phyloP scores from a whole-genome alignment of 2,888 invertebrate species.

The Pseudolycoriella hygida region DNA sequence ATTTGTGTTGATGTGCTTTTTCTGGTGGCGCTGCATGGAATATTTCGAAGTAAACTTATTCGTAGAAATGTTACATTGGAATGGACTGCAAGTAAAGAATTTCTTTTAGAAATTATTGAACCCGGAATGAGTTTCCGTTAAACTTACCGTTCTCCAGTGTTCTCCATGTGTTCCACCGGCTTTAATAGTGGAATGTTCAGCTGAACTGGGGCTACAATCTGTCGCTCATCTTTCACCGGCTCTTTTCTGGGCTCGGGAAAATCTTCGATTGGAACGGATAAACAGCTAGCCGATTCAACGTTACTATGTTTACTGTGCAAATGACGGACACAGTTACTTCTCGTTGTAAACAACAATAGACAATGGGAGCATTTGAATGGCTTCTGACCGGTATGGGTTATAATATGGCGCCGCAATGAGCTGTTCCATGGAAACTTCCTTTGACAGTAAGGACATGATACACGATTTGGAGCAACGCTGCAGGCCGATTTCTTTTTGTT shows the following conservation, averaged over 20 bases:
- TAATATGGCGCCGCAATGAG: slow-evolving; percentile 79
- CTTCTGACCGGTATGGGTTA: slow-evolving; percentile 89
- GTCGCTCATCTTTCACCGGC: slow-evolving; percentile 31
- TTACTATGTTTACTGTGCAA: slow-evolving; percentile 71
- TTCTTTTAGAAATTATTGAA: too few species aligned
- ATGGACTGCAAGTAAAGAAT: slow-evolving; percentile 33
- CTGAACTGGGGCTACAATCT: slow-evolving; percentile 37
- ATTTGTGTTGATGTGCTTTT: slow-evolving; percentile 53
- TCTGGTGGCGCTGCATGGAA: slow-evolving; percentile 83
- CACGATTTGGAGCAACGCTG: slow-evolving; percentile 84
- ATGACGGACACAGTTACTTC: slow-evolving; percentile 93
- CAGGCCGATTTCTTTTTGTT: slow-evolving; percentile 93
- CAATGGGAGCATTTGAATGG: slow-evolving; percentile 92
- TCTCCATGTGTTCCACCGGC: slow-evolving; percentile 58
- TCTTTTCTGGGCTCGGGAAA: slow-evolving; percentile 23
- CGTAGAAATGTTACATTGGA: slow-evolving; percentile 77
- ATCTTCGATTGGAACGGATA: slow-evolving; percentile 31
- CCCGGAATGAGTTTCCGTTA: too few species aligned
- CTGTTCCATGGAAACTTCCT: slow-evolving; percentile 95
- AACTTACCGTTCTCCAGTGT: slow-evolving; percentile 58
- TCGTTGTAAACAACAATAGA: slow-evolving; percentile 85
- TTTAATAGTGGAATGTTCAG: slow-evolving; percentile 29
- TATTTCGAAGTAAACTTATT: slow-evolving; percentile 83
- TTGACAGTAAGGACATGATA: slow-evolving; percentile 83
- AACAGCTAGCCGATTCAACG: slow-evolving; percentile 28